These are phyloP conservation scores for Pristis pectinata DNA, from an alignment of 2,797 vertebrate species.

Conservation along the genomic window DNA sequence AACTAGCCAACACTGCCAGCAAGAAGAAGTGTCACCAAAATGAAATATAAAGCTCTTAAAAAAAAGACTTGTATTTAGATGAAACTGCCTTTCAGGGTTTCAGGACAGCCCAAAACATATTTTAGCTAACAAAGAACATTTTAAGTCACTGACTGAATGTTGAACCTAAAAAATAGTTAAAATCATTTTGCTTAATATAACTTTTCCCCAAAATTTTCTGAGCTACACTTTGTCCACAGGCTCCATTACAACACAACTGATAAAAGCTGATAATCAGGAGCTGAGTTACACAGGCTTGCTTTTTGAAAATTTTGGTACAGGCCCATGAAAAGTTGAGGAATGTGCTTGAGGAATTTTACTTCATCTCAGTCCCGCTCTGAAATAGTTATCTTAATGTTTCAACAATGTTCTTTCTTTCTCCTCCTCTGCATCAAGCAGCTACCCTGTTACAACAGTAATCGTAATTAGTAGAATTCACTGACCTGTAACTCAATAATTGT, in stretches of 20 bases:
- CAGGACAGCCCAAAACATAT: neutral
- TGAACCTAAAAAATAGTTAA: neutral
- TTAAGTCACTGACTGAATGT: neutral
- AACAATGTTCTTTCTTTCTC: neutral
- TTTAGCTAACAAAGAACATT: neutral
- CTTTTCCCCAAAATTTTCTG: neutral
- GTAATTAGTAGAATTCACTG: neutral
- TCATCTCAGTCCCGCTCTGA: neutral
- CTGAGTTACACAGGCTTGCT: neutral
- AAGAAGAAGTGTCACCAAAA: no score
- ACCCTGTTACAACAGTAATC: neutral
- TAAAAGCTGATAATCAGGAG: neutral
- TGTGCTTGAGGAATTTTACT: neutral
- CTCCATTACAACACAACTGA: neutral
- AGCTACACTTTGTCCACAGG: neutral
- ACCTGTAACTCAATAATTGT: constrained; percentile 2
- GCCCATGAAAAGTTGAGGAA: neutral
- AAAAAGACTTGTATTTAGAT: neutral
- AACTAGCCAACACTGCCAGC: neutral
- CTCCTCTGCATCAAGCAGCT: neutral
- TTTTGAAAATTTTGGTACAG: neutral
- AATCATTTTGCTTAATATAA: neutral
- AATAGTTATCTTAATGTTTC: neutral
- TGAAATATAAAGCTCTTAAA: neutral
- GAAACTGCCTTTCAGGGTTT: neutral